Conservation (phyloP, 1,140 invertebrate genomes). For the Hylaeus volcanicus region DNA sequence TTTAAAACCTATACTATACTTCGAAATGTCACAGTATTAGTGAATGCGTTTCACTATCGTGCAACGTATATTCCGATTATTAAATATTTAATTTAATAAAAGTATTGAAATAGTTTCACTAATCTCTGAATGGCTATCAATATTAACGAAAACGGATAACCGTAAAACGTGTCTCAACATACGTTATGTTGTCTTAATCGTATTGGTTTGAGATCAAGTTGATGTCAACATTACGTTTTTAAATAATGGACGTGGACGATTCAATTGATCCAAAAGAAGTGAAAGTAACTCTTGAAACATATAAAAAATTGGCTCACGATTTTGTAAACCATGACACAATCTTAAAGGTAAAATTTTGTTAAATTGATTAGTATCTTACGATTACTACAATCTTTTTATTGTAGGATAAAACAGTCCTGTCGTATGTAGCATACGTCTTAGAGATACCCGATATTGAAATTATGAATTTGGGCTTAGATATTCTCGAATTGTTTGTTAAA, state of each 20-base stretch:
- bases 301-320: constrained; percentile 76
- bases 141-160: background rate
- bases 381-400: constrained; percentile 38
- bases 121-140: background rate
- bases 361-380: background rate
- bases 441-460: constrained; percentile 76
- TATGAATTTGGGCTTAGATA: constrained; percentile 73
- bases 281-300: constrained; percentile 74
- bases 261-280: constrained; percentile 73
- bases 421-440: constrained; percentile 77
- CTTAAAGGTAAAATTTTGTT: constrained; percentile 72
- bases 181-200: background rate
- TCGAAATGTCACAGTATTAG: constrained; percentile 3
- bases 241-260: constrained; percentile 73
- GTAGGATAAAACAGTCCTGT: constrained; percentile 79
- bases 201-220: constrained; percentile 27
- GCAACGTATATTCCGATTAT: background rate
- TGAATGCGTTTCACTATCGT: background rate
- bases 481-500: constrained; percentile 76
- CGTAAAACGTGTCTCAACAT: background rate
- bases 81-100: constrained; percentile 12
- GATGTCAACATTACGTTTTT: constrained; percentile 66
- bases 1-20: background rate
- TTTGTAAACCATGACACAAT: constrained; percentile 79
- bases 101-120: background rate